These are phyloP conservation scores for Parnassius smintheus DNA, from an alignment of 2,888 invertebrate genomes.

Conservation along the genomic window DNA sequence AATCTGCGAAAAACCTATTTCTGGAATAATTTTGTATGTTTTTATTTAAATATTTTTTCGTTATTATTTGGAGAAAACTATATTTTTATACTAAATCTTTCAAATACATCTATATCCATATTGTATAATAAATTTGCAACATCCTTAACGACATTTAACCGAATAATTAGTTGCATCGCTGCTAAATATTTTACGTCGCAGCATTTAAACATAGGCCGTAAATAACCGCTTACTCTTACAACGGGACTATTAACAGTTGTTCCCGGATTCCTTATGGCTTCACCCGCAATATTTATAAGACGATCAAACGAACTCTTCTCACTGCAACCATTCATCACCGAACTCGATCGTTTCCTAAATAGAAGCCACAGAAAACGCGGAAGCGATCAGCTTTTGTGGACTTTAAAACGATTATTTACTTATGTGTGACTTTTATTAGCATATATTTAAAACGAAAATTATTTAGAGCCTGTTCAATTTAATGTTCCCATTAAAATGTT, in stretches of 20 bases:
- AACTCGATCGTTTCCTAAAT: constrained; percentile 55
- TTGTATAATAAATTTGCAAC: constrained; percentile 12
- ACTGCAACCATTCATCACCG: constrained; percentile 61
- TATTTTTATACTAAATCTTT: too few relatives aligned
- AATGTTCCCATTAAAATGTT: too few relatives aligned
- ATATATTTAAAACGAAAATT: too few relatives aligned
- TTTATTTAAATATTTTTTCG: too few relatives aligned
- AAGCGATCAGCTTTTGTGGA: constrained; percentile 31
- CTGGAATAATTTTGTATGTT: too few relatives aligned
- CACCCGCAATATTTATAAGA: constrained; percentile 66
- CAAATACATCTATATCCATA: neutral
- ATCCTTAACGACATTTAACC: constrained; percentile 22
- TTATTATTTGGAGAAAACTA: too few relatives aligned
- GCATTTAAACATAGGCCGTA: constrained; percentile 26
- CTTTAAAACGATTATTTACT: constrained; percentile 4
- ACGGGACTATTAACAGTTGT: constrained; percentile 50
- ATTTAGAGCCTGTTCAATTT: too few relatives aligned
- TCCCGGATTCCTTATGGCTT: constrained; percentile 53
- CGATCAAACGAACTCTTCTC: constrained; percentile 66
- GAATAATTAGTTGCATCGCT: constrained; percentile 29
- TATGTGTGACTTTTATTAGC: neutral
- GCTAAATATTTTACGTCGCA: constrained; percentile 29
- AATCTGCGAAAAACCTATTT: too few relatives aligned
- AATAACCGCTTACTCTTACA: constrained; percentile 42
- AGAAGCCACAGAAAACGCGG: constrained; percentile 64